Evolutionary conservation across 2,113 vertebrate species (phyloP).

Genomic region (Lasiurus borealis): DNA sequence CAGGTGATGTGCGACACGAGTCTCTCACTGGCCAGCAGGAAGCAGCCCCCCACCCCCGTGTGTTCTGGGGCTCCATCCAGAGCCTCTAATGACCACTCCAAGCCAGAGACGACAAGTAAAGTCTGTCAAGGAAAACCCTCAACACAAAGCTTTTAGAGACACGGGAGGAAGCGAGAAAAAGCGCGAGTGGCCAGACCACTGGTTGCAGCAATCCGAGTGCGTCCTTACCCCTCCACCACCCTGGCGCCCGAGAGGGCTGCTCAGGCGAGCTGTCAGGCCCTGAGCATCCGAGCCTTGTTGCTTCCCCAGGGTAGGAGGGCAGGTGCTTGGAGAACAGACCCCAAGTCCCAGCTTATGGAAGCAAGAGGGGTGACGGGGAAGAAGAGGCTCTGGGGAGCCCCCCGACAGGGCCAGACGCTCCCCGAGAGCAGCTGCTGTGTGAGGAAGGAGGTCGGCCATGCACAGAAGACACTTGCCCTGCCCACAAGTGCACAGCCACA

Average conservation of each 20-base stretch:
- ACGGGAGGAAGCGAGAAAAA: constrained; percentile 55
- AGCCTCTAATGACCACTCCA: constrained; percentile 60
- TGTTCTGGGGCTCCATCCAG: neutral
- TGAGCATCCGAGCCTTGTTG: neutral
- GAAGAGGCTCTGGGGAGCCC: neutral
- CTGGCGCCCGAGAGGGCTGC: constrained; percentile 36
- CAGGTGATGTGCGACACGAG: neutral
- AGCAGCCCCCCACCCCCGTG: too few species aligned
- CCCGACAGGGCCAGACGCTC: neutral
- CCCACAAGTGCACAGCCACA: neutral
- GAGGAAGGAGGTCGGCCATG: neutral
- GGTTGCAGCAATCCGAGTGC: constrained; percentile 72
- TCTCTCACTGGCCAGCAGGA: neutral
- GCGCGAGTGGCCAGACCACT: too few species aligned
- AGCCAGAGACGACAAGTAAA: constrained; percentile 4
- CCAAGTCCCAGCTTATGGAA: neutral
- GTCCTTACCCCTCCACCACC: constrained; percentile 61
- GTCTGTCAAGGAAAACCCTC: constrained; percentile 58
- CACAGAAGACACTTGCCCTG: neutral
- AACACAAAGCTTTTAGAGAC: constrained; percentile 75
- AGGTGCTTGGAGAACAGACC: neutral
- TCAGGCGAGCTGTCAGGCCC: too few species aligned
- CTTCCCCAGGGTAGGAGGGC: neutral
- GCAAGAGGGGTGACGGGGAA: neutral
- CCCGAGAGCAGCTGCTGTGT: neutral